Evolutionary conservation across 2,113 vertebrate genomes (phyloP).

Genomic region (Heterocephalus glaber): DNA sequence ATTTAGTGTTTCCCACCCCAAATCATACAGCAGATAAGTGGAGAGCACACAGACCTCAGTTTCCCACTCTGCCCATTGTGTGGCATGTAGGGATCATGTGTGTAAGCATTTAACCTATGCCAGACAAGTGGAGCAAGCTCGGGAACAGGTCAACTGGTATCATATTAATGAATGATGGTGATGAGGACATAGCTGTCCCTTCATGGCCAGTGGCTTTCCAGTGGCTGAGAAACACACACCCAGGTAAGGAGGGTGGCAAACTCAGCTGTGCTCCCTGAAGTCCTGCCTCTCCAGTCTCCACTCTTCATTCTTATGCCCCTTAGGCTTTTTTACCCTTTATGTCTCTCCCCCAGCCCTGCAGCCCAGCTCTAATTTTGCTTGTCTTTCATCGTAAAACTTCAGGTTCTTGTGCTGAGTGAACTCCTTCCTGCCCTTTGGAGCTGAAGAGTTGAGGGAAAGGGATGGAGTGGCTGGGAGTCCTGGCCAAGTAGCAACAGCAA

Average conservation of each 20-base stretch:
- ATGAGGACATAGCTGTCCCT: background rate
- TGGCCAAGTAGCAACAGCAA: background rate
- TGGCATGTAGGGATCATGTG: rapidly evolving
- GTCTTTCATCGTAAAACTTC: background rate
- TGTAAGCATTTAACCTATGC: background rate
- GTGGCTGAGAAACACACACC: background rate
- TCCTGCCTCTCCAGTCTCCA: background rate
- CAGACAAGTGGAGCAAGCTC: background rate
- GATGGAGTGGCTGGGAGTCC: background rate
- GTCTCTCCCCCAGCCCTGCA: background rate
- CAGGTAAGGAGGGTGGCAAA: background rate
- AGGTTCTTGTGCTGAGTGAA: background rate
- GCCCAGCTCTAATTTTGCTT: background rate
- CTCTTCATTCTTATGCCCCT: background rate
- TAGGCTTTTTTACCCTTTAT: background rate
- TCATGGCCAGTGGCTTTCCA: background rate
- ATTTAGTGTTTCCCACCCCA: background rate
- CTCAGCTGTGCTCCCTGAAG: background rate
- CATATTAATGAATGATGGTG: too few relatives aligned
- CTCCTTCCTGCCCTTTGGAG: background rate
- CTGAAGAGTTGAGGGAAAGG: background rate
- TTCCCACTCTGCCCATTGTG: background rate
- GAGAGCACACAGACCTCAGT: background rate
- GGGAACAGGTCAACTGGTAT: background rate
- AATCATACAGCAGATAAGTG: background rate